A percentile compares a stretch with the other conserved stretches of the same genome.
These are phyloP conservation scores for Pseudobourletiella spinata DNA, from an alignment of 1,140 invertebrate genomes.

Conservation along the genomic window DNA sequence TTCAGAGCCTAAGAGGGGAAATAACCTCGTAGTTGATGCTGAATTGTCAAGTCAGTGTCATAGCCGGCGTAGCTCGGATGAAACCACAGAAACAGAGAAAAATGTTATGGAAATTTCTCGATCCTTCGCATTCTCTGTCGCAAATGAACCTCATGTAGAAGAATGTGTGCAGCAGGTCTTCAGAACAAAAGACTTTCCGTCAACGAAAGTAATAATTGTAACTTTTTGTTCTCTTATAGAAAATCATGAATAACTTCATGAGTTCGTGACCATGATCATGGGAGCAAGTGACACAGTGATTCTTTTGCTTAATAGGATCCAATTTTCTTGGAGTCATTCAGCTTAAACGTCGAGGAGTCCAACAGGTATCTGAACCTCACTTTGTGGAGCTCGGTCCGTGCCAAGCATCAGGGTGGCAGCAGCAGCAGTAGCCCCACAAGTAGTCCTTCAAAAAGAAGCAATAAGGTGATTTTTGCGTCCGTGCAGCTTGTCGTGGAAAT, in stretches of 20 bases:
- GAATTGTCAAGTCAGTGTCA: background rate
- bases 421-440: slow-evolving; percentile 29
- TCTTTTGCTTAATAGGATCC: slow-evolving; percentile 47
- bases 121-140: background rate
- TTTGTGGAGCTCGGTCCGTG: slow-evolving; percentile 53
- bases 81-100: background rate
- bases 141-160: no score
- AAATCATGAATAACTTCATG: no score
- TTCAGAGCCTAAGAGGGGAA: background rate
- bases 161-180: background rate
- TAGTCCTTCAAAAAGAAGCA: slow-evolving; percentile 27
- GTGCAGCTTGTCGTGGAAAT: no score
- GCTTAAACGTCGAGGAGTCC: slow-evolving; percentile 58
- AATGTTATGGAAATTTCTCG: no score
- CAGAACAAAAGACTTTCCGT: background rate
- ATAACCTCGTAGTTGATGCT: background rate
- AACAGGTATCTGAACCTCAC: slow-evolving; percentile 72
- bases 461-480: background rate
- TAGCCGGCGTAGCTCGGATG: slow-evolving; percentile 10
- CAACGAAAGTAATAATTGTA: background rate
- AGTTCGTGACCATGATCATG: no score
- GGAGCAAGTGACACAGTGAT: background rate
- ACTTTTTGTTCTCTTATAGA: background rate
- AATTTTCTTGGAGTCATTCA: slow-evolving; percentile 63
- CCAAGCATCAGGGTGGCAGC: background rate